These are phyloP conservation scores for Meiosimyza decipiens DNA, from an alignment of 2,888 invertebrate genomes.

Conservation along the genomic window DNA sequence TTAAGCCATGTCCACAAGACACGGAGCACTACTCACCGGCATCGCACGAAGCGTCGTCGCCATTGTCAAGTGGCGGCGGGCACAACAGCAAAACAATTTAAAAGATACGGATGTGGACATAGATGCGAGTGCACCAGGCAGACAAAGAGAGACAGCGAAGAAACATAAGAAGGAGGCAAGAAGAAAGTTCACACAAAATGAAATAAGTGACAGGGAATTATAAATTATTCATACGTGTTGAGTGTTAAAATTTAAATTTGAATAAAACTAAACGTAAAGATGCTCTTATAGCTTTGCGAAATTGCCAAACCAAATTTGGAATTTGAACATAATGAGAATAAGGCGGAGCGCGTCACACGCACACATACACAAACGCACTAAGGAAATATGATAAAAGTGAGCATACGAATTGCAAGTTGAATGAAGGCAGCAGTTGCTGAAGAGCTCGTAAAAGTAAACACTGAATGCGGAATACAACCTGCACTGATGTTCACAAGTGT, in stretches of 20 bases:
- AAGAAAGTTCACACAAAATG: constrained; percentile 17
- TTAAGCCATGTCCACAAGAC: constrained; percentile 88
- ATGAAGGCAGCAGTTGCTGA: too few relatives aligned
- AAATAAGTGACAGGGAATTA: constrained; percentile 46
- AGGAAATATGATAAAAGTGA: background rate
- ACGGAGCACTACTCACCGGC: constrained; percentile 82
- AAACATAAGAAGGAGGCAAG: constrained; percentile 27
- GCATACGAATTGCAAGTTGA: background rate
- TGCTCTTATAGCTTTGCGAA: constrained; percentile 37
- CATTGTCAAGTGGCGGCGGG: background rate
- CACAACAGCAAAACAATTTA: constrained; percentile 24
- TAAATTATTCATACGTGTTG: constrained; percentile 57
- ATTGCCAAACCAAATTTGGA: constrained; percentile 48
- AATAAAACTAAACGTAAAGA: constrained; percentile 36
- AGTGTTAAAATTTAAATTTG: constrained; percentile 52
- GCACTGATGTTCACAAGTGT: too few relatives aligned
- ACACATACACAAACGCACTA: constrained; percentile 22
- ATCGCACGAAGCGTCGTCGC: background rate
- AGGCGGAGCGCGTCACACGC: constrained; percentile 40
- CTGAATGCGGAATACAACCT: too few relatives aligned
- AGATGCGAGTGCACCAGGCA: background rate
- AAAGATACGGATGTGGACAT: constrained; percentile 13
- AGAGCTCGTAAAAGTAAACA: too few relatives aligned
- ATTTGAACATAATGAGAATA: constrained; percentile 34
- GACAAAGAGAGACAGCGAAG: constrained; percentile 22